Evolutionary conservation across 2,888 invertebrate species (phyloP).

Genomic region (Lithophane ornitopus): DNA sequence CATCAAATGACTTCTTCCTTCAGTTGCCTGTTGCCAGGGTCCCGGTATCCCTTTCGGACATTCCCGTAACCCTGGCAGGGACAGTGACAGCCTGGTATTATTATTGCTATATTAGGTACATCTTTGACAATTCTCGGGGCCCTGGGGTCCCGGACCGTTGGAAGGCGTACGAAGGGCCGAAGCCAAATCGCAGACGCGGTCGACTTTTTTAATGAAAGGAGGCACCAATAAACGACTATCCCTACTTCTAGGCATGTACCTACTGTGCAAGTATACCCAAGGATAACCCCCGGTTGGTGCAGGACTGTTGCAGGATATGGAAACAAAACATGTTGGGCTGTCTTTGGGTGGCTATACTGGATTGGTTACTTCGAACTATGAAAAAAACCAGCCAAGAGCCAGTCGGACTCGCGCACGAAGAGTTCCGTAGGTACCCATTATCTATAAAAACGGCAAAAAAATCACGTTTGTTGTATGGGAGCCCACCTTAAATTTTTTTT

Average conservation of each 20-base stretch:
- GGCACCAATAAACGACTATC: background rate
- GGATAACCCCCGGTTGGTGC: background rate
- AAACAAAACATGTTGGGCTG: background rate
- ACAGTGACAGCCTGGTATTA: background rate
- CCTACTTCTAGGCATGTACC: no score
- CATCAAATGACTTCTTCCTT: no score
- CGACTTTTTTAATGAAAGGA: background rate
- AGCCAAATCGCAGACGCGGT: background rate
- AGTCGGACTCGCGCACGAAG: no score
- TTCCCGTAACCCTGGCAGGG: no score
- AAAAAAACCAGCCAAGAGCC: no score
- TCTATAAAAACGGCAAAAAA: no score
- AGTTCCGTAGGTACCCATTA: no score
- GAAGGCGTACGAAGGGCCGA: background rate
- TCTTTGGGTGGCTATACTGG: background rate
- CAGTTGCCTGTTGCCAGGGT: no score
- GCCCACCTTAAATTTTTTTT: no score
- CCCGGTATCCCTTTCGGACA: no score
- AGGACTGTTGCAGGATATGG: background rate
- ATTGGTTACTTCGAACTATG: background rate
- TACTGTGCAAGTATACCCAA: background rate
- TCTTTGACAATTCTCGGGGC: background rate
- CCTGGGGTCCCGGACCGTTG: background rate
- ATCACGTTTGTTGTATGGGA: no score
- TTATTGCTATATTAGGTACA: background rate